phyloP scores from a whole-genome alignment of 2,888 invertebrate genomes.

The Oxyscelio sp. region DNA sequence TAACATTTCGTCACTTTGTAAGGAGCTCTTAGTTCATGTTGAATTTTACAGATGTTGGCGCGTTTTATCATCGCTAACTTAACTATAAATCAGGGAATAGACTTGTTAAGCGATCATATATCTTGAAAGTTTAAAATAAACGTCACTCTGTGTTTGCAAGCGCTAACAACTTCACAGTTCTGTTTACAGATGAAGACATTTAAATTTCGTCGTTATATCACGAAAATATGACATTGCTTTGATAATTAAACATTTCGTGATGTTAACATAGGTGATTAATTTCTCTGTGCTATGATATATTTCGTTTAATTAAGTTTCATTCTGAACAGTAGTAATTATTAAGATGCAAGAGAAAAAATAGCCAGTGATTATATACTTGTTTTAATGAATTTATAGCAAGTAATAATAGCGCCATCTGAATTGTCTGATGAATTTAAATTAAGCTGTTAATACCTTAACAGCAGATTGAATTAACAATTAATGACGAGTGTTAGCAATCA shows the following conservation, averaged over 20 bases:
- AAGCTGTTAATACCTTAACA: too few species aligned
- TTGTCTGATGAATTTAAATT: too few species aligned
- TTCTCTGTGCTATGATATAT: too few species aligned
- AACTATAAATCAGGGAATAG: constrained; percentile 37
- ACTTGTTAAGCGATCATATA: constrained; percentile 43
- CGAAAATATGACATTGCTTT: constrained; percentile 36
- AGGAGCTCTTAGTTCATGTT: not conserved
- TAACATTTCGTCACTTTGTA: constrained; percentile 39
- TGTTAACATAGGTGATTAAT: constrained; percentile 15
- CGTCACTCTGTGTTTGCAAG: constrained; percentile 20
- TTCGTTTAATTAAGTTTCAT: too few species aligned
- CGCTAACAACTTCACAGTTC: not conserved
- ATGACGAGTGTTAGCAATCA: too few species aligned
- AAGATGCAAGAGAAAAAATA: too few species aligned
- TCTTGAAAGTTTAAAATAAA: constrained; percentile 34
- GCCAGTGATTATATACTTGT: too few species aligned
- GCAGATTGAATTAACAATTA: too few species aligned
- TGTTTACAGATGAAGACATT: constrained; percentile 4
- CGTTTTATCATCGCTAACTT: constrained; percentile 39
- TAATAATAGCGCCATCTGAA: too few species aligned
- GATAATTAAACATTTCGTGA: constrained; percentile 24
- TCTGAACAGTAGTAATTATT: too few species aligned
- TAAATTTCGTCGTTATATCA: constrained; percentile 2
- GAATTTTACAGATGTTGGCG: constrained; percentile 39
- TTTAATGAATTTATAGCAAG: too few species aligned